A percentile compares a stretch with the other conserved stretches of the same genome.
Evolutionary conservation across 2,113 vertebrate genomes (phyloP).

Genomic region (Sander lucioperca): DNA sequence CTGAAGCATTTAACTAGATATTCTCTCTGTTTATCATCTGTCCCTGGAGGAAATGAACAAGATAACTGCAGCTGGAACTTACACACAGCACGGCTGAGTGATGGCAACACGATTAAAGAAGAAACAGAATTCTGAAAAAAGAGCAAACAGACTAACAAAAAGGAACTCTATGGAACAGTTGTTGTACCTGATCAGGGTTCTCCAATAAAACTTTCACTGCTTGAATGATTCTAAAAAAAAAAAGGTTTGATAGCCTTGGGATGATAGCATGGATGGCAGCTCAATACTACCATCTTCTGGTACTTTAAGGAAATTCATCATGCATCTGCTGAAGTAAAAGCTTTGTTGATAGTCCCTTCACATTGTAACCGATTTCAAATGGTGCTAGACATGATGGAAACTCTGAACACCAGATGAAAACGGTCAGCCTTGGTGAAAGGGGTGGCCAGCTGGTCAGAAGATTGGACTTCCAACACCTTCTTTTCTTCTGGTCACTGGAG

Average conservation of each 20-base stretch:
- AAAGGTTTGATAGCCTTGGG: neutral
- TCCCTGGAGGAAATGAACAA: neutral
- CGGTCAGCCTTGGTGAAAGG: conserved; percentile 95
- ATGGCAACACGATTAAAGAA: neutral
- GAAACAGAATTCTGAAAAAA: neutral
- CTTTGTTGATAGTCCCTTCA: conserved; percentile 87
- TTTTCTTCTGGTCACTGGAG: neutral
- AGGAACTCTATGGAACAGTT: neutral
- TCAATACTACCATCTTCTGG: conserved; percentile 65
- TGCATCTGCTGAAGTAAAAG: neutral
- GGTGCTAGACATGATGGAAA: conserved; percentile 95
- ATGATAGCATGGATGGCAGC: neutral
- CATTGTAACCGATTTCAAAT: conserved; percentile 99
- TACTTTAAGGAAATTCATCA: neutral
- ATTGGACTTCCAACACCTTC: neutral
- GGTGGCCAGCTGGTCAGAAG: neutral
- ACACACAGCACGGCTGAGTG: neutral
- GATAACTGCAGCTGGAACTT: neutral
- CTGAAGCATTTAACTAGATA: conserved; percentile 11
- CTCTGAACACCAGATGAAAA: conserved; percentile 99
- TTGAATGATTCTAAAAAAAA: neutral
- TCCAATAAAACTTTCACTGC: neutral
- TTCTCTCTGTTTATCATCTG: neutral
- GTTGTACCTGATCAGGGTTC: neutral
- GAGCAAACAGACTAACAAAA: neutral